Evolutionary conservation across 2,113 vertebrate genomes (phyloP), one percentile per base, ranked within the genome.

Genomic region (Brachionichthys hirsutus): DNA sequence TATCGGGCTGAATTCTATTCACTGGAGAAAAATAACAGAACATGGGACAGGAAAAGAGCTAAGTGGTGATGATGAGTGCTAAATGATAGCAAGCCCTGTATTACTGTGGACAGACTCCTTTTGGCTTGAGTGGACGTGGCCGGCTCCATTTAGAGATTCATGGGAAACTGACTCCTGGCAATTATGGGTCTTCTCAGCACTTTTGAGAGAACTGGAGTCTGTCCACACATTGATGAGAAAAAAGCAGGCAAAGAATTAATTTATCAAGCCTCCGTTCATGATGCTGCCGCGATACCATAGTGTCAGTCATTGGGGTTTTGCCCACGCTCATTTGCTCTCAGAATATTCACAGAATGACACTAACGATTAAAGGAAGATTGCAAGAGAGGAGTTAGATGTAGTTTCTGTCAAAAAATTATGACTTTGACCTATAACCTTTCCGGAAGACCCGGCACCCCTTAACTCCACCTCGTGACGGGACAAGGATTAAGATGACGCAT

Each of bases 361-460:
- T 20, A 63, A 62, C 67, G 71, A 78, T 71, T 70, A 70, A 53
- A 59, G 19, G 12, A n/a, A 60, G 62, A 66, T 76, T 78, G 63
- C 1, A 12, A 65, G 54, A 55, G 42, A 54, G 43, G n/a, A n/a
- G n/a, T n/a, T n/a, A n/a, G n/a, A n/a, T n/a, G n/a, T n/a, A n/a
- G n/a, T n/a, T n/a, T n/a, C n/a, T n/a, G n/a, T n/a, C n/a, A n/a
- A n/a, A n/a, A n/a, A n/a, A n/a, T n/a, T n/a, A n/a, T n/a, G n/a
- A n/a, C n/a, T n/a, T n/a, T n/a, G n/a, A n/a, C n/a, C n/a, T n/a
- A n/a, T n/a, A n/a, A n/a, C n/a, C n/a, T n/a, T n/a, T n/a, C n/a
- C n/a, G n/a, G n/a, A n/a, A n/a, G n/a, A n/a, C n/a, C n/a, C n/a
- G n/a, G n/a, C n/a, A n/a, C n/a, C n/a, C n/a, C n/a, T n/a, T n/a